These are phyloP conservation scores for Drosophila kuntzei DNA, from an alignment of 2,888 invertebrate species.

Conservation along the genomic window DNA sequence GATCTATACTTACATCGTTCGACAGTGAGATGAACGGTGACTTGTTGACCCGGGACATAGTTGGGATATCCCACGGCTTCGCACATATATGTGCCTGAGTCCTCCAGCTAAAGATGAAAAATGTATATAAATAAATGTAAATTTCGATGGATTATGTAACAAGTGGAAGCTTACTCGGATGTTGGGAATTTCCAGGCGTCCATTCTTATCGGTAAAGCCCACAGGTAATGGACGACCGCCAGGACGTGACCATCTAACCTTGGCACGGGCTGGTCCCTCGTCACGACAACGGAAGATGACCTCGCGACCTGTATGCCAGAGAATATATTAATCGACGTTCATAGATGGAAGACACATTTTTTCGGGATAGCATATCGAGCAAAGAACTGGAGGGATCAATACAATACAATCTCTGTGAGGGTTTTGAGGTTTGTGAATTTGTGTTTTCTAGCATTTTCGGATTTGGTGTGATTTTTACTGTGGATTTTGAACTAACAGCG, in stretches of 20 bases:
- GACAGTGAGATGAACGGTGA: slow-evolving; percentile 90
- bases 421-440: slow-evolving; percentile 4
- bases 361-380: slow-evolving; percentile 33
- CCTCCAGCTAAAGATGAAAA: slow-evolving; percentile 87
- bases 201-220: slow-evolving; percentile 90
- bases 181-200: slow-evolving; percentile 94
- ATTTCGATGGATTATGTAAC: not conserved
- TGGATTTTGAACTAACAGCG: slow-evolving; percentile 14
- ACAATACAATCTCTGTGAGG: slow-evolving; percentile 42
- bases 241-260: slow-evolving; percentile 91
- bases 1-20: slow-evolving; percentile 89
- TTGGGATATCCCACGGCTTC: slow-evolving; percentile 90
- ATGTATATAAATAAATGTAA: not conserved
- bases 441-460: not conserved
- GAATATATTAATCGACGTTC: slow-evolving; percentile 15
- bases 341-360: not conserved
- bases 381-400: slow-evolving; percentile 43
- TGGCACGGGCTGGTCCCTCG: slow-evolving; percentile 92
- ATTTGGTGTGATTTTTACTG: not conserved
- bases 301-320: slow-evolving; percentile 90
- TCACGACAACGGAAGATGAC: slow-evolving; percentile 97
- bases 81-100: slow-evolving; percentile 94
- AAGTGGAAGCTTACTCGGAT: slow-evolving; percentile 87
- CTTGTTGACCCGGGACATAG: slow-evolving; percentile 88
- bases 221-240: slow-evolving; percentile 90